Evolutionary conservation across 2,113 vertebrate genomes (phyloP), one percentile per base, ranked within the genome.

Genomic region (Morone saxatilis): DNA sequence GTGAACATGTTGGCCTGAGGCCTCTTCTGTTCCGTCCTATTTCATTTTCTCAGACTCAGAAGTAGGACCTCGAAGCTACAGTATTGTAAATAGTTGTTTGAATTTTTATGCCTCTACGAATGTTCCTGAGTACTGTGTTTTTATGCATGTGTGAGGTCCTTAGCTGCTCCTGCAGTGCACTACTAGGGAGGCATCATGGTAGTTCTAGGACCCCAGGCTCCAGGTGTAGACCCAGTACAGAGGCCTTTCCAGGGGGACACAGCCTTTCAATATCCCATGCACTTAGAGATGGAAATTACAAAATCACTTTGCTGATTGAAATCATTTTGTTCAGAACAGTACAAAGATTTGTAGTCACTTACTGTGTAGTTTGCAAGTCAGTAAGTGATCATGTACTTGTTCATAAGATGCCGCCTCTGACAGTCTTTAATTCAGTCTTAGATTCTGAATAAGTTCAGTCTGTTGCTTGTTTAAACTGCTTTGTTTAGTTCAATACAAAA

Each of bases 21-120:
- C 66, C 20, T 78, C 76, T 82, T 68, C 71, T 88, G 83, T 80
- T 85, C 87, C 22, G 38, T 88, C 81, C 83, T 69, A 74, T 81
- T 71, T 74, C 43, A 48, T 89, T 73, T 79, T 60, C 48, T 59
- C 61, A 67, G 1, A 6, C 87, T 47, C 66, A 36, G 22, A 70
- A 62, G 81, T 8, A 12, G n/a, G 47, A 72, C 75, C 80, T 72
- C 40, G 25, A 43, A 86, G 88, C 86, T 67, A 59, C 25, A 36
- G 6, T 59, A 76, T 75, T 76, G 10, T 71, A 77, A 84, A 88
- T 80, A 56, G 66, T 78, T 51, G n/a, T 19, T 78, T 71, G 78
- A 71, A 77, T 77, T 66, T 63, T 25, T 75, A 73, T 88, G 62
- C 40, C 20, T 71, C 7, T 43, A 1, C 4, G 20, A 56, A 61